phyloP scores from a whole-genome alignment of 2,797 vertebrate genomes.

The Brotula barbata region DNA sequence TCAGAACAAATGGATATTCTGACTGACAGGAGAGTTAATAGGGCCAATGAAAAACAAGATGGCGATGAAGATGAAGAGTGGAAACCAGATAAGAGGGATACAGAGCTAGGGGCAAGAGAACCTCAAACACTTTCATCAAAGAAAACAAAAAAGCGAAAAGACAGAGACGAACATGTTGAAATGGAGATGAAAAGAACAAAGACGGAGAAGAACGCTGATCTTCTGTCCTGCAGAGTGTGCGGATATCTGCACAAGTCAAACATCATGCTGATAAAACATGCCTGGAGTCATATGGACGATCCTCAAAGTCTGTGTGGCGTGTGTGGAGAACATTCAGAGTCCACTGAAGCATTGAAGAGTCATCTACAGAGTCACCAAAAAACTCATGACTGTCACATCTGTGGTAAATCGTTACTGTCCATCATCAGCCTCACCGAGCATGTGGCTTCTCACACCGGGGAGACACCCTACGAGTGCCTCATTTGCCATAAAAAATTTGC shows the following conservation, averaged over 20 bases:
- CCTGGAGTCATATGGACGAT: slow-evolving; percentile 34
- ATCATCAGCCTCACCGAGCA: slow-evolving; percentile 2
- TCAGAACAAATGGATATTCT: background rate
- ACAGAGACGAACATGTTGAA: rapidly evolving
- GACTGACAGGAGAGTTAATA: rapidly evolving
- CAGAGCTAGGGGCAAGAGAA: background rate
- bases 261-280: slow-evolving; percentile 13
- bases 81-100: slow-evolving; percentile 9
- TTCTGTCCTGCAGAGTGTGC: slow-evolving; percentile 39
- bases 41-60: background rate
- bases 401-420: slow-evolving; percentile 29
- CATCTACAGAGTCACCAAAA: slow-evolving; percentile 37
- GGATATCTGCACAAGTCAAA: slow-evolving; percentile 17
- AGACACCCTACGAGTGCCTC: background rate
- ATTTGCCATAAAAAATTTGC: slow-evolving; percentile 15
- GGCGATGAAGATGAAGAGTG: slow-evolving; percentile 5
- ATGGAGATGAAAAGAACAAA: background rate
- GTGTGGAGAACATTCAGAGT: slow-evolving; percentile 37
- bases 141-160: background rate
- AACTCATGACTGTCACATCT: slow-evolving; percentile 7
- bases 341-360: background rate
- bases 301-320: slow-evolving; percentile 34
- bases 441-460: slow-evolving; percentile 1
- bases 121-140: background rate
- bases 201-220: background rate